Evolutionary conservation across 1,140 invertebrate species (phyloP).

Genomic region (Rhyacophila brunnea): DNA sequence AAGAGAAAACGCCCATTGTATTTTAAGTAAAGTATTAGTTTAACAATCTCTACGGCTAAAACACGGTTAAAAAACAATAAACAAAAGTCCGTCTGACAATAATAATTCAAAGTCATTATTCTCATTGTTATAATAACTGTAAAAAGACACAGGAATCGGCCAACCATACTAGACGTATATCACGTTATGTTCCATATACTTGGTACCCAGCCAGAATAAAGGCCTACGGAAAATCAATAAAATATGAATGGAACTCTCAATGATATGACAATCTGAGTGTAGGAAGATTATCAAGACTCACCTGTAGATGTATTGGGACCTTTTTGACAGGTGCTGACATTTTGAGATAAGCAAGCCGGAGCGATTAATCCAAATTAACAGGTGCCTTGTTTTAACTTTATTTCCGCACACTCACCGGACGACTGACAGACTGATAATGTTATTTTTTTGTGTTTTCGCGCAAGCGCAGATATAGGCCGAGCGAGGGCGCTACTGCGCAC

Average conservation of each 20-base stretch:
- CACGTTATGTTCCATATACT: not conserved
- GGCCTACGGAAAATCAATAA: slow-evolving; percentile 7
- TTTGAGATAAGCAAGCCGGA: not conserved
- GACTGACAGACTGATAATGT: not conserved
- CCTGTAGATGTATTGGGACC: slow-evolving; percentile 91
- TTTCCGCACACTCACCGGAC: slow-evolving; percentile 8
- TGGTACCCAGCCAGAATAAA: not conserved
- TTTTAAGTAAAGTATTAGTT: no score
- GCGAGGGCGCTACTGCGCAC: no score
- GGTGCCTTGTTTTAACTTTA: slow-evolving; percentile 2
- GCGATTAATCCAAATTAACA: not conserved
- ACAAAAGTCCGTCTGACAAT: no score
- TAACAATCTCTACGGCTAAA: no score
- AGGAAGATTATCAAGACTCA: slow-evolving; percentile 45
- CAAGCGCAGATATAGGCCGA: no score
- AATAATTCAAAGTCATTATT: not conserved
- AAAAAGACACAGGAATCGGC: not conserved
- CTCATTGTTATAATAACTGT: not conserved
- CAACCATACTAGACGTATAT: slow-evolving; percentile 5
- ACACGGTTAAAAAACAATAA: no score
- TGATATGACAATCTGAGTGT: not conserved
- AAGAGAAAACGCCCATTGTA: no score
- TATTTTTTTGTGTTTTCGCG: slow-evolving; percentile 6
- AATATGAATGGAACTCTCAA: slow-evolving; percentile 8
- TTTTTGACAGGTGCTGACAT: slow-evolving; percentile 74